phyloP scores from a whole-genome alignment of 1,140 invertebrate genomes.

The Procambarus clarkii region DNA sequence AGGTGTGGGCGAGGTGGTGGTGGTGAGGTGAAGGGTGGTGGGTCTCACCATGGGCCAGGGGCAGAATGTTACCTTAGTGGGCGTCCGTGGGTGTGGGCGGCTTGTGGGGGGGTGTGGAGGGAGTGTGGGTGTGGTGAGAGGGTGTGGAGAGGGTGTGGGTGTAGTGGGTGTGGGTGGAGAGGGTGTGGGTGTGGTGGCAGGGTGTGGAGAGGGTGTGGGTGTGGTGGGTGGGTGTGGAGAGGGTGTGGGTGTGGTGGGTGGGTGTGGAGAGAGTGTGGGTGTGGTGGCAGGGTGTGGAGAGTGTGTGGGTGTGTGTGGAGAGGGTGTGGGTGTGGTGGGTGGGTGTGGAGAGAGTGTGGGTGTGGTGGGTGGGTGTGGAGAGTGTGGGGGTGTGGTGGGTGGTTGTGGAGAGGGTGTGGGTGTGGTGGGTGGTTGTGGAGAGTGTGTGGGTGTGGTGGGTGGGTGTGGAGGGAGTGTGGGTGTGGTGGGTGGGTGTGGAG shows the following conservation, averaged over 20 bases:
- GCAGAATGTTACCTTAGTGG: not conserved
- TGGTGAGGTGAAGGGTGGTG: not conserved
- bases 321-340: not conserved
- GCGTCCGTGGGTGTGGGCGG: not conserved
- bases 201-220: not conserved
- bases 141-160: not conserved
- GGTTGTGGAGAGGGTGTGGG: not conserved
- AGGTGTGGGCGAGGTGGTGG: not conserved
- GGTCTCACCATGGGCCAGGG: not conserved
- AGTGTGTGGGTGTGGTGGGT: constrained; percentile 2
- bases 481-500: constrained; percentile 3
- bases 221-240: not conserved
- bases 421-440: not conserved
- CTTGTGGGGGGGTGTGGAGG: not conserved
- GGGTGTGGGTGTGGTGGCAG: not conserved
- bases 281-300: not conserved
- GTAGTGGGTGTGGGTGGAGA: not conserved
- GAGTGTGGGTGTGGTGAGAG: not conserved
- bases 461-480: not conserved
- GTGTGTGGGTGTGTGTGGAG: not conserved
- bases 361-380: not conserved
- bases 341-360: constrained; percentile 4
- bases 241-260: not conserved
- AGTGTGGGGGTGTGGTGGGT: not conserved
- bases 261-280: not conserved